Evolutionary conservation across 2,113 vertebrate genomes (phyloP).

Genomic region (Nettapus auritus): DNA sequence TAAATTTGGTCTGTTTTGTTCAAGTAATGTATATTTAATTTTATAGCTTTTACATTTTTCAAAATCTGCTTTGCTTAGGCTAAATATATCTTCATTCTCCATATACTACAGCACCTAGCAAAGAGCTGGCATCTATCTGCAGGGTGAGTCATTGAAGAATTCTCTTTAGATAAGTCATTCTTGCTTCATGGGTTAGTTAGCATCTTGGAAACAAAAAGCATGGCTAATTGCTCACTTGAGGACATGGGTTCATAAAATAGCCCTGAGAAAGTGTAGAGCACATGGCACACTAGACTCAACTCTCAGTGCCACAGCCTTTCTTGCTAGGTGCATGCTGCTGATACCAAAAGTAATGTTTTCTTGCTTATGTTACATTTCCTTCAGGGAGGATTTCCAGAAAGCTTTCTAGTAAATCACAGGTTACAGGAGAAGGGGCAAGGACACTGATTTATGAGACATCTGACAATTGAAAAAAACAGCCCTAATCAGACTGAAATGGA

Average conservation of each 20-base stretch:
- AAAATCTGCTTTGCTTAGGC: neutral
- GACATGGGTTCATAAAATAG: neutral
- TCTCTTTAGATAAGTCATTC: neutral
- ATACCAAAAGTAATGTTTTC: neutral
- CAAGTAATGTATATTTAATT: neutral
- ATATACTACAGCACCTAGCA: neutral
- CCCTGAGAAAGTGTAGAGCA: neutral
- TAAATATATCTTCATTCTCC: neutral
- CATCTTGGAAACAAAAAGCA: neutral
- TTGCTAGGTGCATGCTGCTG: neutral
- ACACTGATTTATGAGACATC: neutral
- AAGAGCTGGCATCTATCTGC: neutral
- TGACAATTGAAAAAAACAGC: rapidly evolving
- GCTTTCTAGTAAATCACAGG: neutral
- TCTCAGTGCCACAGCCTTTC: neutral
- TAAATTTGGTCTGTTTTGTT: neutral
- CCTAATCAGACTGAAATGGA: neutral
- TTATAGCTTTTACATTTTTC: neutral
- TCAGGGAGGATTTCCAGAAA: neutral
- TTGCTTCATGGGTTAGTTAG: neutral
- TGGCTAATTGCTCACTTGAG: neutral
- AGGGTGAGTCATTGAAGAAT: neutral
- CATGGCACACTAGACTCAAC: neutral
- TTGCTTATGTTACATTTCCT: neutral
- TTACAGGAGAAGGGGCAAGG: neutral